A percentile compares a stretch with the other conserved stretches of the same genome.
phyloP scores from a whole-genome alignment of 1,140 invertebrate species.

The Bombus haemorrhoidalis region DNA sequence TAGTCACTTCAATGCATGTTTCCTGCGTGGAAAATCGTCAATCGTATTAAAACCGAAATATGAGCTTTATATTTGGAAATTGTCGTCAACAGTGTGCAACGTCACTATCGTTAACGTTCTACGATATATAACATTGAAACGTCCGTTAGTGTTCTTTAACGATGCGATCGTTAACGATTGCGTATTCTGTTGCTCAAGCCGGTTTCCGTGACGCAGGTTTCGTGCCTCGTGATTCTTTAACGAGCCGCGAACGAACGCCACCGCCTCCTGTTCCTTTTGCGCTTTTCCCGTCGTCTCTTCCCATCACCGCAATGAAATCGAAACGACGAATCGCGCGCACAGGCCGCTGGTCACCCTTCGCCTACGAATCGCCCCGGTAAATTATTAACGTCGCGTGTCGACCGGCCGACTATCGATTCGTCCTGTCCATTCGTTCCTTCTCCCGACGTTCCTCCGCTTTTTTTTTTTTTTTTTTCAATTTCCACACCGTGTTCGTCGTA shows the following conservation, averaged over 20 bases:
- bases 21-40: not conserved
- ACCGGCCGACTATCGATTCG: slow-evolving; percentile 63
- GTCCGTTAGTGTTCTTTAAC: not conserved
- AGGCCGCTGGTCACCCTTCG: slow-evolving; percentile 39
- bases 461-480: slow-evolving; percentile 37
- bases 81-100: not conserved
- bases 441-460: slow-evolving; percentile 1
- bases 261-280: slow-evolving; percentile 1
- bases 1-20: no score
- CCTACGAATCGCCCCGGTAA: slow-evolving; percentile 56
- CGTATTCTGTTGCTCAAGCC: not conserved
- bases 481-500: slow-evolving; percentile 20
- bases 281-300: slow-evolving; percentile 28
- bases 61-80: not conserved
- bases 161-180: not conserved
- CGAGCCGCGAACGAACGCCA: slow-evolving; percentile 31
- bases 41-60: not conserved
- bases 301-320: slow-evolving; percentile 40
- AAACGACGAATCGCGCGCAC: slow-evolving; percentile 40
- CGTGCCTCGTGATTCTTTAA: slow-evolving; percentile 47
- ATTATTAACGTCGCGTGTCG: slow-evolving; percentile 72
- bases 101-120: not conserved
- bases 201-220: slow-evolving; percentile 28
- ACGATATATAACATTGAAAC: not conserved
- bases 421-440: slow-evolving; percentile 45